phyloP scores from a whole-genome alignment of 2,797 vertebrate genomes.

The Pelobates cultripes region DNA sequence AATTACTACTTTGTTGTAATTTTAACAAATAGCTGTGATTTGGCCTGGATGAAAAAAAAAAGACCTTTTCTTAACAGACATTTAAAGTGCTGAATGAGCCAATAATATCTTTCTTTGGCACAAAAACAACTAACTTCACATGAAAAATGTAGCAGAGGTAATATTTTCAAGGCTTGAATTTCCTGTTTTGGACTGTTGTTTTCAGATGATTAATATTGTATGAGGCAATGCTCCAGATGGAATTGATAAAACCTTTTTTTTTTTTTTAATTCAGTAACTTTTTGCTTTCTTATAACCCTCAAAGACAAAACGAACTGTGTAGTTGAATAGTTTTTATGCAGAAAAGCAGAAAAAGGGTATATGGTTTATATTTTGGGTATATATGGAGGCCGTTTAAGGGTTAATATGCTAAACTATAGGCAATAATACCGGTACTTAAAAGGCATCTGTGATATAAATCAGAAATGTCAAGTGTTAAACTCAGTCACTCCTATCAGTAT shows the following conservation, averaged over 20 bases:
- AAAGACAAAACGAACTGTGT: slow-evolving; percentile 36
- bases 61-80: slow-evolving; percentile 26
- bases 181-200: slow-evolving; percentile 33
- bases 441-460: too few species aligned
- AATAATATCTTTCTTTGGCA: slow-evolving; percentile 48
- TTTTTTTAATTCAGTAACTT: slow-evolving; percentile 19
- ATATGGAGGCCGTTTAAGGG: too few species aligned
- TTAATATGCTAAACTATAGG: too few species aligned
- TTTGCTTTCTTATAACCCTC: neutral
- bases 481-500: too few species aligned
- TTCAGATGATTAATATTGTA: slow-evolving; percentile 47
- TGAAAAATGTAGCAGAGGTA: slow-evolving; percentile 49
- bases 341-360: slow-evolving; percentile 13
- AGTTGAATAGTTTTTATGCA: slow-evolving; percentile 41
- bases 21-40: slow-evolving; percentile 10
- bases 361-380: too few species aligned
- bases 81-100: slow-evolving; percentile 38
- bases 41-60: slow-evolving; percentile 22
- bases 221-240: slow-evolving; percentile 38
- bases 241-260: slow-evolving; percentile 41
- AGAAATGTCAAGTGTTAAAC: too few species aligned
- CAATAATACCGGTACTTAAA: too few species aligned
- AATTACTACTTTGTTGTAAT: slow-evolving; percentile 1
- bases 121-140: slow-evolving; percentile 51
- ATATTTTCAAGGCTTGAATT: slow-evolving; percentile 44